Percentiles rank a stretch among this genome's conserved stretches.
Evolutionary conservation across 2,113 vertebrate species (phyloP).

Genomic region (Eulemur macaco): DNA sequence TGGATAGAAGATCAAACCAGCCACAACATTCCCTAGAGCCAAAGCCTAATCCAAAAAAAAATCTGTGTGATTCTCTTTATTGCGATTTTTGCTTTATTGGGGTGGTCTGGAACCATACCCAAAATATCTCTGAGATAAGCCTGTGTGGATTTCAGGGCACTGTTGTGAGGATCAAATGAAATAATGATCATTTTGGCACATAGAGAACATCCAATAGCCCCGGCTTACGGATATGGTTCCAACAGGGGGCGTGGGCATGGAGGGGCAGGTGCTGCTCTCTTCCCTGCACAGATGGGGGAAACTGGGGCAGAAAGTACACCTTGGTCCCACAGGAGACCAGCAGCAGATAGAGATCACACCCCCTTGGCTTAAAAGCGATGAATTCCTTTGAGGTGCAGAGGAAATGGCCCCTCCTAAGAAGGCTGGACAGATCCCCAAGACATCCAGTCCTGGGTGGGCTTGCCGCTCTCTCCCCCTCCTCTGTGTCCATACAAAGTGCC

Average conservation of each 20-base stretch:
- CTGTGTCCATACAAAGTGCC: fast-evolving
- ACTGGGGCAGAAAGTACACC: neutral
- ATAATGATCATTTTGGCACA: neutral
- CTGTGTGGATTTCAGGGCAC: neutral
- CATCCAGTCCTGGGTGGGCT: fast-evolving
- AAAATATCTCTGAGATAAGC: neutral
- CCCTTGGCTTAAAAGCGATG: neutral
- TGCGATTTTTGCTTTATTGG: neutral
- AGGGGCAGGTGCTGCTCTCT: neutral
- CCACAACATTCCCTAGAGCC: neutral
- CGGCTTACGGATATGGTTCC: neutral
- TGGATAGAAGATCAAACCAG: neutral
- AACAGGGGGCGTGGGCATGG: neutral
- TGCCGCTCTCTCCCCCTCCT: fast-evolving
- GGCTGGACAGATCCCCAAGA: neutral
- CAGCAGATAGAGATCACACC: neutral
- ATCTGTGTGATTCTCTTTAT: neutral
- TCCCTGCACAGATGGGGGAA: neutral
- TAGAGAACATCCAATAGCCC: neutral
- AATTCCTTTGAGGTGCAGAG: neutral
- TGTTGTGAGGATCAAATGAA: neutral
- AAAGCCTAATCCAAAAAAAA: neutral
- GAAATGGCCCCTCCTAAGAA: neutral
- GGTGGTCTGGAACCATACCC: neutral
- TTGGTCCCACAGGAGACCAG: fast-evolving